Evolutionary conservation across 2,888 invertebrate species (phyloP).

Genomic region (Apotomis capreana): DNA sequence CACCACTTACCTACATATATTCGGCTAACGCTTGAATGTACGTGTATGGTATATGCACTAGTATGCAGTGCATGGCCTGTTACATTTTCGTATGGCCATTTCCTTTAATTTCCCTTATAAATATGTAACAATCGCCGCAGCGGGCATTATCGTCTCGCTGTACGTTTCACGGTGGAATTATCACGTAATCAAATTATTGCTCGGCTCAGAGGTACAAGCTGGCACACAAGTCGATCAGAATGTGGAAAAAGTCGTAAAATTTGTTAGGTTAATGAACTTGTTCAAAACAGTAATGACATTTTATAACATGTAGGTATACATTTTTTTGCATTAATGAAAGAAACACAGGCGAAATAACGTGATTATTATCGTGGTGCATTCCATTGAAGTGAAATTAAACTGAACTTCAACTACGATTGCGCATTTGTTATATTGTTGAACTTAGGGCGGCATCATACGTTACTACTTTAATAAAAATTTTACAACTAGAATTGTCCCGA

Average conservation of each 20-base stretch:
- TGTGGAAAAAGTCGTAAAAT: not conserved
- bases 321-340: too few species aligned
- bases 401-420: too few species aligned
- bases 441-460: too few species aligned
- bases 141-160: constrained; percentile 30
- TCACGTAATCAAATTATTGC: constrained; percentile 62
- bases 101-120: constrained; percentile 39
- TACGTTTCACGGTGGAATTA: constrained; percentile 52
- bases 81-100: constrained; percentile 14
- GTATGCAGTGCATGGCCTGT: not conserved
- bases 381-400: too few species aligned
- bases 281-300: too few species aligned
- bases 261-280: not conserved
- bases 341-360: too few species aligned
- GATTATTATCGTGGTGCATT: too few species aligned
- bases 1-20: too few species aligned
- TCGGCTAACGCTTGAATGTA: not conserved
- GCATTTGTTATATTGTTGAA: not conserved
- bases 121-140: constrained; percentile 33
- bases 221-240: constrained; percentile 2
- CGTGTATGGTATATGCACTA: not conserved
- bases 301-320: too few species aligned
- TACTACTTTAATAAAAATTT: too few species aligned
- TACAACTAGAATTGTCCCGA: too few species aligned
- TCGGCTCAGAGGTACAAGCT: constrained; percentile 49